Evolutionary conservation across 2,888 invertebrate species (phyloP).

Genomic region (Leptopilina syphax): DNA sequence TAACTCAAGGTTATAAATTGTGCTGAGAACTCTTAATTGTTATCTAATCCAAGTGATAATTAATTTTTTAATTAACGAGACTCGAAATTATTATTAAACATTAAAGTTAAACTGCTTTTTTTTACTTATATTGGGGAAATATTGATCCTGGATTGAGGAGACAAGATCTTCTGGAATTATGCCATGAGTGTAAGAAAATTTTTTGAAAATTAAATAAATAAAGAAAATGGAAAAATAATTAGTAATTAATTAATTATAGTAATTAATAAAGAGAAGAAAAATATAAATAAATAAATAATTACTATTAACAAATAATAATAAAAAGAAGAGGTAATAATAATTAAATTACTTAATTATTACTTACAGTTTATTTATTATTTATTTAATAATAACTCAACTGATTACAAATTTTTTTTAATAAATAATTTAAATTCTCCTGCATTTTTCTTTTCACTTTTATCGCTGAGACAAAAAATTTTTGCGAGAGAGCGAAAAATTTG

Average conservation of each 20-base stretch:
- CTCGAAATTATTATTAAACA: not conserved
- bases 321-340: too few relatives aligned
- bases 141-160: not conserved
- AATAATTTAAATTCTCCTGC: too few relatives aligned
- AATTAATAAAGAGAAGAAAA: not conserved
- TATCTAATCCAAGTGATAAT: not conserved
- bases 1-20: not conserved
- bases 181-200: slow-evolving; percentile 21
- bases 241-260: too few relatives aligned
- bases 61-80: not conserved
- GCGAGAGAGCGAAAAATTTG: not conserved
- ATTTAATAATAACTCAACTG: too few relatives aligned
- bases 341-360: too few relatives aligned
- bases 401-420: too few relatives aligned
- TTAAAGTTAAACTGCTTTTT: not conserved
- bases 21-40: not conserved
- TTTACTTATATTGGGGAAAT: not conserved
- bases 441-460: too few relatives aligned
- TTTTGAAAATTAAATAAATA: not conserved
- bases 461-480: too few relatives aligned
- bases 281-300: not conserved
- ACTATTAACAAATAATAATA: not conserved
- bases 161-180: slow-evolving; percentile 9
- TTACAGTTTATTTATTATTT: too few relatives aligned
- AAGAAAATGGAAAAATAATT: too few relatives aligned